These are phyloP conservation scores for Hydrolagus affinis DNA, from an alignment of 2,113 vertebrate species.

Conservation along the genomic window DNA sequence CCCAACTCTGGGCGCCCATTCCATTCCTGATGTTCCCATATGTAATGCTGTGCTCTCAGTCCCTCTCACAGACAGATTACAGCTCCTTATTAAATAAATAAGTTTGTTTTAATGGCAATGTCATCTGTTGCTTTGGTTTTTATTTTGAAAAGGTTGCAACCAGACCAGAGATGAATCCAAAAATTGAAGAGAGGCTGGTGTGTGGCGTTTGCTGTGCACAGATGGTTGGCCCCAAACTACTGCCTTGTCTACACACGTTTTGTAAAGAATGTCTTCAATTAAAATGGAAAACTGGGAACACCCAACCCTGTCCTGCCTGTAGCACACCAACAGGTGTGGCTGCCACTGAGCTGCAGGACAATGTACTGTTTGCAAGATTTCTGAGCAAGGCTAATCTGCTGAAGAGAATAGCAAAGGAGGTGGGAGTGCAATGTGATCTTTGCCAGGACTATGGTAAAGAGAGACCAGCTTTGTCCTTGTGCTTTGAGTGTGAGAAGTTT, in stretches of 20 bases:
- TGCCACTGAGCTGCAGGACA: neutral
- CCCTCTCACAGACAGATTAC: too few species aligned
- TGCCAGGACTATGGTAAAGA: neutral
- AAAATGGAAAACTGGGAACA: too few species aligned
- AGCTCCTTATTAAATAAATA: too few species aligned
- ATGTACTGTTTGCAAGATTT: neutral
- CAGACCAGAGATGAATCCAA: neutral
- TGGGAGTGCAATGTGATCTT: neutral
- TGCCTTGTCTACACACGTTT: neutral
- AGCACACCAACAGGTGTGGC: neutral
- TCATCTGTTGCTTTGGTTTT: neutral
- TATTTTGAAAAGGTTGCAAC: neutral
- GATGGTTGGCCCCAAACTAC: neutral
- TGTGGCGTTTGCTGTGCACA: constrained; percentile 15
- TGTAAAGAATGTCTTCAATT: neutral
- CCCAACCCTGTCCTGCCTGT: neutral
- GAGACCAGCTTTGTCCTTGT: neutral
- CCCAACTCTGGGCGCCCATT: too few species aligned
- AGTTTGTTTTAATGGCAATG: too few species aligned
- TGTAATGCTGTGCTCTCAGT: too few species aligned
- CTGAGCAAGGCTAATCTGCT: neutral
- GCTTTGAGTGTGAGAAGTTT: neutral
- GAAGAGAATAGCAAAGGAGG: neutral
- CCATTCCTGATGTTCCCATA: too few species aligned
- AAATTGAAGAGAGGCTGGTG: neutral